Evolutionary conservation across 2,888 invertebrate species (phyloP).

Genomic region (Keiferia lycopersicella): DNA sequence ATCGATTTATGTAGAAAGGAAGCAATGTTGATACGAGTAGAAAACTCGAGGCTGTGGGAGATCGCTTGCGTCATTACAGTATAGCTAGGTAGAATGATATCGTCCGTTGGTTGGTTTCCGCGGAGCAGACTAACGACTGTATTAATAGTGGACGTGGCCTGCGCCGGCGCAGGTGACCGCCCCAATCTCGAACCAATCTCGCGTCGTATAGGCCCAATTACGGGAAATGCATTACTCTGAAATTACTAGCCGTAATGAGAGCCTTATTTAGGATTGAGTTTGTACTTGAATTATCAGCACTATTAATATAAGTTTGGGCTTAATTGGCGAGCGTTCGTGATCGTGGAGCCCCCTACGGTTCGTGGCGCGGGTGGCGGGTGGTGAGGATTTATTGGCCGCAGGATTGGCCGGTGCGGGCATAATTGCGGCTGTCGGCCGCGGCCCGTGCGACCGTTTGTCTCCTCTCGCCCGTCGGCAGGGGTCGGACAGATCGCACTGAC

Average conservation of each 20-base stretch:
- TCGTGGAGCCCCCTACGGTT: constrained; percentile 7
- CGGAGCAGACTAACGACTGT: constrained; percentile 9
- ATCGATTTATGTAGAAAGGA: constrained; percentile 7
- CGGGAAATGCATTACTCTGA: constrained; percentile 15
- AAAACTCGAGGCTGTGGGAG: not conserved
- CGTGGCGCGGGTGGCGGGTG: constrained; percentile 2
- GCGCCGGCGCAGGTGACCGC: constrained; percentile 5
- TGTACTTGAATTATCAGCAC: constrained; percentile 23
- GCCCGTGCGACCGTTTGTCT: constrained; percentile 11
- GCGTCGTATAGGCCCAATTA: constrained; percentile 18
- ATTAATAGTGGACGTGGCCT: constrained; percentile 12
- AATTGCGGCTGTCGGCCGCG: constrained; percentile 7
- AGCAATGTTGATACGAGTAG: not conserved
- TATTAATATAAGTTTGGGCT: constrained; percentile 24
- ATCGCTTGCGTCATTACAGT: not conserved
- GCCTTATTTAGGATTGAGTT: constrained; percentile 22
- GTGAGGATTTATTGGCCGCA: constrained; percentile 1
- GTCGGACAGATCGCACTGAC: constrained; percentile 10
- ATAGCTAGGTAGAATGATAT: constrained; percentile 8
- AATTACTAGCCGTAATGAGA: constrained; percentile 19
- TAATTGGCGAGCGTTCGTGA: constrained; percentile 25
- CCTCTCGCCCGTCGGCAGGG: constrained; percentile 4
- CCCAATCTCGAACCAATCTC: constrained; percentile 18
- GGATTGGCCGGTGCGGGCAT: constrained; percentile 16
- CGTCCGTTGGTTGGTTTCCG: constrained; percentile 13